Percentiles rank a stretch among this genome's conserved stretches.
phyloP scores from a whole-genome alignment of 2,113 vertebrate genomes.

The Rhinolophus sinicus region DNA sequence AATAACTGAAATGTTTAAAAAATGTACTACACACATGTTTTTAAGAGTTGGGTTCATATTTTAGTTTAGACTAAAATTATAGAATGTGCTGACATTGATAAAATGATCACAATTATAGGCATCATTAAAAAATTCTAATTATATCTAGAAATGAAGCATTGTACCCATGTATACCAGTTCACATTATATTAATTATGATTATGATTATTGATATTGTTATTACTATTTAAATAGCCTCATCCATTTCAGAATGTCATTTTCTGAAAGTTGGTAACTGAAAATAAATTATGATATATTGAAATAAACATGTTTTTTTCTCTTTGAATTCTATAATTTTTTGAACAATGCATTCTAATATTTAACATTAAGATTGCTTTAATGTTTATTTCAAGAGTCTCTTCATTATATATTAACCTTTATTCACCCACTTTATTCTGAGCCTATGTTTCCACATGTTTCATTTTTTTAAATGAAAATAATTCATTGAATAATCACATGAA shows the following conservation, averaged over 20 bases:
- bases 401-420: not conserved
- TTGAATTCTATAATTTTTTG: not conserved
- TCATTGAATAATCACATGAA: not conserved
- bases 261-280: slow-evolving; percentile 25
- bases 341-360: not conserved
- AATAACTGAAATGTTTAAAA: not conserved
- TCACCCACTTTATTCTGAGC: not conserved
- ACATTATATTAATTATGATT: slow-evolving; percentile 47
- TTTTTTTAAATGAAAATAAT: not conserved
- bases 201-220: slow-evolving; percentile 52
- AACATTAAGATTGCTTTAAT: not conserved
- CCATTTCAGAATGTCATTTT: slow-evolving; percentile 27
- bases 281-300: slow-evolving; percentile 49
- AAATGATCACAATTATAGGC: slow-evolving; percentile 38
- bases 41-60: not conserved
- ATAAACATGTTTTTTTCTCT: not conserved
- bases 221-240: slow-evolving; percentile 47
- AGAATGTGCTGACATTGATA: not conserved
- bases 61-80: slow-evolving; percentile 16
- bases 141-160: slow-evolving; percentile 3
- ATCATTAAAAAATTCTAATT: slow-evolving; percentile 54
- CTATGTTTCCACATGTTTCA: not conserved
- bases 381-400: not conserved
- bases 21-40: not conserved
- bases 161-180: not conserved